phyloP scores from a whole-genome alignment of 2,113 vertebrate species.

The Platanista minor region DNA sequence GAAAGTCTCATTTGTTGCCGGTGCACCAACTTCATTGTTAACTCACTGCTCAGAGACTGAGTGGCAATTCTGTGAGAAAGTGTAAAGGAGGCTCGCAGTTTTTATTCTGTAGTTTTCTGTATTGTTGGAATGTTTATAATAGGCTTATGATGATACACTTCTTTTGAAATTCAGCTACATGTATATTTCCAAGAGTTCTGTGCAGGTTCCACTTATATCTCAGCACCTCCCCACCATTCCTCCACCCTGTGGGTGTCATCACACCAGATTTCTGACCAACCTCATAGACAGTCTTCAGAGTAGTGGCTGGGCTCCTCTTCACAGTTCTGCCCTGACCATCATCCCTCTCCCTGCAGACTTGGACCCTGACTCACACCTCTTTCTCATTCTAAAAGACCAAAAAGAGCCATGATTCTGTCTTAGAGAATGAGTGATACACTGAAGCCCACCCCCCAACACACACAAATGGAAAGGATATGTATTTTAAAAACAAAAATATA shows the following conservation, averaged over 20 bases:
- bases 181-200: not conserved
- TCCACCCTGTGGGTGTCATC: not conserved
- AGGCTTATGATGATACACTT: too few species aligned
- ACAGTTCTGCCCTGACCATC: fast-evolving
- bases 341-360: not conserved
- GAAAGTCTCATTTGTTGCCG: not conserved
- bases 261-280: not conserved
- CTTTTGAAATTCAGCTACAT: not conserved
- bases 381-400: not conserved
- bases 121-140: not conserved
- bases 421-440: not conserved
- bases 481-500: not conserved
- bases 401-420: not conserved
- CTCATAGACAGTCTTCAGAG: not conserved
- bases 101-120: not conserved
- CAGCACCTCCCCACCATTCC: not conserved
- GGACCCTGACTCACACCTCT: not conserved
- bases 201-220: not conserved
- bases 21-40: too few species aligned
- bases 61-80: not conserved
- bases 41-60: not conserved
- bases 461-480: not conserved
- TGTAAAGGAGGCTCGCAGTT: not conserved
- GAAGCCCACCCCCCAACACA: not conserved
- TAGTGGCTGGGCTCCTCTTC: not conserved